Base-by-base conservation (phyloP, 1,140 invertebrate genomes). In the Temnothorax longispinosus region DNA sequence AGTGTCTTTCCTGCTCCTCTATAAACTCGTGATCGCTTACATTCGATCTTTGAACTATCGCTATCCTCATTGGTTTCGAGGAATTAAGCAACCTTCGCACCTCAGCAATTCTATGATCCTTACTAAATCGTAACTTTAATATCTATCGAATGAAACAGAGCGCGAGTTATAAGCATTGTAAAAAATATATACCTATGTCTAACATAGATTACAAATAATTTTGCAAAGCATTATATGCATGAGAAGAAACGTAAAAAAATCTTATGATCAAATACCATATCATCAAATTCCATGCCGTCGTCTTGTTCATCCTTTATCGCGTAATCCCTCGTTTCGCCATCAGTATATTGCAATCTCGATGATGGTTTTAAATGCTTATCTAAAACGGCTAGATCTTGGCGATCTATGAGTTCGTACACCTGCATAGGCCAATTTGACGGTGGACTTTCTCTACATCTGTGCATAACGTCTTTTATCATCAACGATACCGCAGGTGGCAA, bases 1-100 rank as follows among this genome's bases (percentile, higher is more conserved):
- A 94, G 95, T 98, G 97, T 92, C 98, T 97, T 94, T 99, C 98
- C 94, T 99, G 98, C 93, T 99, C 99, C 94, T 99, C 99, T 67
- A 99, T 98, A 93, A 99, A 99, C 93, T 99, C 99, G 95, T 99
- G 99, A 95, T 99, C 99, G 52, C 98, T 98, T 8, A 99, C 98
- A 85, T 99, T 99, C 0, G 98, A 98, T 88, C 98, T 96, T 94
- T 99, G 99, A 0, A 97, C 96, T 18, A 99, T 96, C 65, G 97
- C 97, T 69, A 99, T 98, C 52, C 96, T 96, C 2, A 99, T 98
- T 0, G 99, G 98, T 85, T 97, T 97, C 0, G 98, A 98, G 0
- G 98, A 99, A 93, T 98, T 97, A 0, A 99, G 95, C 77, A 99
- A 96, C 78, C 97, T 97, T 80, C 97, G 97, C 4, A 98, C 97